Conservation (phyloP, 2,797 vertebrate species). For the Iguana delicatissima region DNA sequence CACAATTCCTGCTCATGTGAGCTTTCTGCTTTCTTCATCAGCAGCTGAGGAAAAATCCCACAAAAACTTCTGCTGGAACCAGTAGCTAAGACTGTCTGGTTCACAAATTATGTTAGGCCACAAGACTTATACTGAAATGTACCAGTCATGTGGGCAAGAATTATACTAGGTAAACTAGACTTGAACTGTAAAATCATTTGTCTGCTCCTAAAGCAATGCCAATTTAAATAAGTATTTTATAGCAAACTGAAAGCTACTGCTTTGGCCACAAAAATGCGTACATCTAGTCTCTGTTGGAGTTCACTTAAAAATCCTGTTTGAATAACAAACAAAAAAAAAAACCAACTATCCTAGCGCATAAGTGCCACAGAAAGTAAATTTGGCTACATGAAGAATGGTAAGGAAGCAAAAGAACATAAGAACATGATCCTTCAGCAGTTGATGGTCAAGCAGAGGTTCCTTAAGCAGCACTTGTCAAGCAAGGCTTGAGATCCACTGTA, state of each 20-base stretch:
- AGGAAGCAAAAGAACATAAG: constrained; percentile 20
- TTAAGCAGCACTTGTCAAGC: not conserved
- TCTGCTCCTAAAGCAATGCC: not conserved
- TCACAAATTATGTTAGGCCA: not conserved
- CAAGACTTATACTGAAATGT: not conserved
- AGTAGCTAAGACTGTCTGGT: not conserved
- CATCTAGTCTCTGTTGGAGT: not conserved
- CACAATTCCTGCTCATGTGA: not conserved
- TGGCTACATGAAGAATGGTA: constrained; percentile 28
- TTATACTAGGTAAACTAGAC: not conserved
- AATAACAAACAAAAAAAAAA: constrained; percentile 10
- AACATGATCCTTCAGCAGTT: constrained; percentile 23
- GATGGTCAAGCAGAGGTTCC: not conserved
- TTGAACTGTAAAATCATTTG: not conserved
- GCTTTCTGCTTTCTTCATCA: not conserved
- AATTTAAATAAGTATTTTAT: not conserved
- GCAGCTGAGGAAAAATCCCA: not conserved
- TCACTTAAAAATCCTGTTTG: constrained; percentile 1
- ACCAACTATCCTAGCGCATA: not conserved
- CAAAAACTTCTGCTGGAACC: not conserved
- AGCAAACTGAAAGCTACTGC: not conserved
- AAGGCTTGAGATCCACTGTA: too few species aligned
- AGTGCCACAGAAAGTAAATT: not conserved
- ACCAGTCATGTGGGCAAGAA: not conserved
- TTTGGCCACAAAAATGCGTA: not conserved